phyloP scores from a whole-genome alignment of 1,140 invertebrate genomes.

The Pararge aegeria region DNA sequence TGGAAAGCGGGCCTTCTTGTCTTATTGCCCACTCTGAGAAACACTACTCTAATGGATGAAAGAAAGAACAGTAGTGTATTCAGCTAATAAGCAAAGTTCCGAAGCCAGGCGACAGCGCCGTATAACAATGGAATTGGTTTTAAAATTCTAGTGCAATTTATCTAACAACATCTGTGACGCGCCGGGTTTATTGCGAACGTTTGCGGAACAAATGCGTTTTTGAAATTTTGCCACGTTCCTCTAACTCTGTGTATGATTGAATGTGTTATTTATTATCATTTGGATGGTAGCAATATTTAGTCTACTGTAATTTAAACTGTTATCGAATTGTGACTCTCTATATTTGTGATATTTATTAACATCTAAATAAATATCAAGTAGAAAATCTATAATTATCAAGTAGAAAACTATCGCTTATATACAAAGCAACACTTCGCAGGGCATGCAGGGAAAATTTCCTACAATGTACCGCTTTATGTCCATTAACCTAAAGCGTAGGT shows the following conservation, averaged over 20 bases:
- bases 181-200: constrained; percentile 1
- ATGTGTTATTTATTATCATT: neutral
- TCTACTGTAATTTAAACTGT: no score
- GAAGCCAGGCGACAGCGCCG: constrained; percentile 7
- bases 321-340: no score
- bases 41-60: constrained; percentile 17
- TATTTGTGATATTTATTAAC: no score
- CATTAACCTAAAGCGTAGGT: no score
- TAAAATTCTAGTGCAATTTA: constrained; percentile 12
- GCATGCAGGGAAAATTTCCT: no score
- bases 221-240: constrained; percentile 10
- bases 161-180: constrained; percentile 11
- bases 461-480: no score
- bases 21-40: no score
- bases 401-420: no score
- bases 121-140: constrained; percentile 15
- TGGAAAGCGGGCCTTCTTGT: no score
- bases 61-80: constrained; percentile 26
- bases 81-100: constrained; percentile 37
- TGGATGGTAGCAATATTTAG: neutral
- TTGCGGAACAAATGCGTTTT: constrained; percentile 8
- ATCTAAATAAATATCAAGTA: no score
- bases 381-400: no score
- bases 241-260: neutral
- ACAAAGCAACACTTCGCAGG: no score